Conservation (phyloP, 2,888 invertebrate species). For the Camponotus fellah region DNA sequence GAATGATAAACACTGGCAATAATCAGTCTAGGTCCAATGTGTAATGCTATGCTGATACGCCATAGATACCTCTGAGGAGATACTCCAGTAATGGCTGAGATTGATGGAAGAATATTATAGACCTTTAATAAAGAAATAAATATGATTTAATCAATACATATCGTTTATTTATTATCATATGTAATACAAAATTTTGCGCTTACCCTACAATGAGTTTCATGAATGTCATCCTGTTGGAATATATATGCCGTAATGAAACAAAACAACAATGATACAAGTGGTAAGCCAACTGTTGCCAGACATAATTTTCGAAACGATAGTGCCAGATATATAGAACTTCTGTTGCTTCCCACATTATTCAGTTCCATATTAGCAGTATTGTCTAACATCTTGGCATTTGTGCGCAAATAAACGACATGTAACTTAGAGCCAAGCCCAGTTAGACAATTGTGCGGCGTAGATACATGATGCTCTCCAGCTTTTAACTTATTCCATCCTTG, state of each 20-base stretch:
- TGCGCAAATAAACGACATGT: conserved; percentile 38
- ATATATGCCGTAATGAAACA: conserved; percentile 96
- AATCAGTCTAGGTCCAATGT: conserved; percentile 95
- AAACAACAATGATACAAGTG: conserved; percentile 93
- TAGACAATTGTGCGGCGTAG: conserved; percentile 44
- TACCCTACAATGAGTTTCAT: conserved; percentile 98
- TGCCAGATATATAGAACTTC: conserved; percentile 89
- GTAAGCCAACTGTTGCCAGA: conserved; percentile 94
- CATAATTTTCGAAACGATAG: conserved; percentile 93
- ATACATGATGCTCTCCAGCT: conserved; percentile 52
- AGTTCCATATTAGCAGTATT: conserved; percentile 80
- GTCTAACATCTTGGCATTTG: conserved; percentile 61
- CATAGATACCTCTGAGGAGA: conserved; percentile 97
- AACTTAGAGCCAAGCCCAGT: conserved; percentile 44
- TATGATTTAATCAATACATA: not conserved
- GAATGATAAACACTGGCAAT: conserved; percentile 95
- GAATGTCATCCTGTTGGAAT: conserved; percentile 97
- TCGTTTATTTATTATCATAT: not conserved
- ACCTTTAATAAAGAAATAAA: conserved; percentile 88
- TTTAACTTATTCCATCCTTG: conserved; percentile 28
- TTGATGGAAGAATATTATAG: conserved; percentile 97
- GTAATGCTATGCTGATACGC: conserved; percentile 96
- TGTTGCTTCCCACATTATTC: conserved; percentile 81
- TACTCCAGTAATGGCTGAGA: conserved; percentile 97
- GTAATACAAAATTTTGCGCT: conserved; percentile 84